Evolutionary conservation across 2,113 vertebrate genomes (phyloP).

Genomic region (Aphyosemion australe): DNA sequence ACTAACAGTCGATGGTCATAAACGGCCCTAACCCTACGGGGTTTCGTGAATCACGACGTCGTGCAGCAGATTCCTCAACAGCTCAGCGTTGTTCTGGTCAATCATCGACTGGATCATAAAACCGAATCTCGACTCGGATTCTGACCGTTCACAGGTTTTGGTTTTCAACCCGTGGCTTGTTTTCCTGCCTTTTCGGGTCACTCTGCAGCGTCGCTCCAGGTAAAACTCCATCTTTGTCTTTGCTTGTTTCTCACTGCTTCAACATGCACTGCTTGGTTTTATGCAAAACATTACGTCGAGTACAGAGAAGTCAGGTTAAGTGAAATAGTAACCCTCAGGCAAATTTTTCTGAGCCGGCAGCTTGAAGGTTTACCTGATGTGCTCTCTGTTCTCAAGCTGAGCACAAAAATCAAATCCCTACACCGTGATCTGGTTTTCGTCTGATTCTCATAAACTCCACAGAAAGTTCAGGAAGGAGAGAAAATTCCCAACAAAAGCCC

Average conservation of each 20-base stretch:
- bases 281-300: slow-evolving; percentile 43
- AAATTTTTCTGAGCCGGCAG: slow-evolving; percentile 17
- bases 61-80: not conserved
- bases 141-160: not conserved
- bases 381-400: slow-evolving; percentile 1
- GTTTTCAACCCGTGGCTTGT: not conserved
- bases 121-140: not conserved
- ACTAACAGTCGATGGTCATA: slow-evolving; percentile 6
- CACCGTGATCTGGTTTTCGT: not conserved
- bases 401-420: no score
- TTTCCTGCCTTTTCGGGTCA: not conserved
- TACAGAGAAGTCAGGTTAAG: slow-evolving; percentile 34
- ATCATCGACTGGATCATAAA: not conserved
- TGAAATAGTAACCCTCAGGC: slow-evolving; percentile 41
- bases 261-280: slow-evolving; percentile 22
- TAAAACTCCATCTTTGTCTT: not conserved
- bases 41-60: not conserved
- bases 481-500: not conserved
- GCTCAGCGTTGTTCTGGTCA: not conserved
- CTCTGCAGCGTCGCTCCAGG: not conserved
- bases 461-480: not conserved
- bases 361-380: slow-evolving; percentile 14
- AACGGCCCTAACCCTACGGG: not conserved
- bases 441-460: not conserved
- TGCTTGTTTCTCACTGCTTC: not conserved